Percentiles rank a stretch among this genome's conserved stretches.
Conservation (phyloP, 2,888 invertebrate species). For the Philonicus albiceps region DNA sequence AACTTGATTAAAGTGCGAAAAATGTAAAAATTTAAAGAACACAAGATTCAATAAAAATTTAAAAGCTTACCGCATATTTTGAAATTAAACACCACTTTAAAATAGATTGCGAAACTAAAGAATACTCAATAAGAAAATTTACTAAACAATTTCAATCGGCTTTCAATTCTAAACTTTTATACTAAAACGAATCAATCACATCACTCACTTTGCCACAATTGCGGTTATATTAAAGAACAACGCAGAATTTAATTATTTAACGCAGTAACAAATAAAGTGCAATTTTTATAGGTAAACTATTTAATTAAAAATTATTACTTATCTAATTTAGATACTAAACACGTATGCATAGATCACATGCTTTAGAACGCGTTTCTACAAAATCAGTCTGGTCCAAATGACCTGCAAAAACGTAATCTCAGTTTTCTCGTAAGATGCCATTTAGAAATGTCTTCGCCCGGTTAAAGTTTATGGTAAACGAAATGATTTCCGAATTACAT, state of each 20-base stretch:
- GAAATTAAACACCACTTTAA: not conserved
- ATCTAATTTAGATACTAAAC: not conserved
- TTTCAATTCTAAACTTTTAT: not conserved
- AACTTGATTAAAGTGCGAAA: not conserved
- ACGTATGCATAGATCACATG: not conserved
- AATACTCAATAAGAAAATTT: not conserved
- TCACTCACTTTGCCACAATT: not conserved
- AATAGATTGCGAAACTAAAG: not conserved
- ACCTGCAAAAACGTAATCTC: not conserved
- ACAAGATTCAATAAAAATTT: not conserved
- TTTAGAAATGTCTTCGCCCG: not conserved
- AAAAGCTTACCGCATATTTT: not conserved
- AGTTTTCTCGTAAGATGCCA: not conserved
- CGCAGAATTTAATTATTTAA: not conserved
- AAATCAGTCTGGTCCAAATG: not conserved
- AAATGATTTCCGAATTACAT: not conserved
- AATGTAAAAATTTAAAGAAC: too few species aligned
- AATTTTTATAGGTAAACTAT: not conserved
- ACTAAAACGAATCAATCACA: not conserved
- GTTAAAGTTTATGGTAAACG: not conserved
- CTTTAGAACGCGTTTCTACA: not conserved
- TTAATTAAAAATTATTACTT: too few species aligned
- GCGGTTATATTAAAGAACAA: not conserved
- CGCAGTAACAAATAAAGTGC: not conserved
- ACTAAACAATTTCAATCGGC: not conserved